phyloP scores from a whole-genome alignment of 2,888 invertebrate genomes.

The Prosapia bicincta region DNA sequence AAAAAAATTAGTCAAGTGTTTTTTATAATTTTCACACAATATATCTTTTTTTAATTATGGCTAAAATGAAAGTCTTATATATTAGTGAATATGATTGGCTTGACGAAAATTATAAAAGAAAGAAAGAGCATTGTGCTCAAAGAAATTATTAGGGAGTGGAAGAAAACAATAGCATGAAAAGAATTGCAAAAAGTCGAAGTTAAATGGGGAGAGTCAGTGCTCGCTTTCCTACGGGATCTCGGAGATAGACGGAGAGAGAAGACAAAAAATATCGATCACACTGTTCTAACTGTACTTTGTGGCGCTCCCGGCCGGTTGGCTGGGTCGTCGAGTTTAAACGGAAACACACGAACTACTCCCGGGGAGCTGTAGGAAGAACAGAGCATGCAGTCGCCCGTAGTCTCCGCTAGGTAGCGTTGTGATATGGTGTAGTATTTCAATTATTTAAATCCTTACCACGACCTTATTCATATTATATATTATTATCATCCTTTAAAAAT shows the following conservation, averaged over 20 bases:
- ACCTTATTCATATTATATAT: not conserved
- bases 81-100: not conserved
- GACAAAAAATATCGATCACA: not conserved
- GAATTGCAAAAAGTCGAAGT: not conserved
- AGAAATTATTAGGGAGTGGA: not conserved
- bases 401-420: not conserved
- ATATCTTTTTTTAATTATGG: too few relatives aligned
- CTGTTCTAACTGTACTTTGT: not conserved
- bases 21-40: too few relatives aligned
- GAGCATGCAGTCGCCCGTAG: not conserved
- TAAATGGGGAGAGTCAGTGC: not conserved
- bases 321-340: not conserved
- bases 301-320: constrained; percentile 2
- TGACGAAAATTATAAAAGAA: not conserved
- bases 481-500: not conserved
- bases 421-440: not conserved
- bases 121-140: not conserved
- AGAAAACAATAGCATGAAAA: not conserved
- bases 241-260: not conserved
- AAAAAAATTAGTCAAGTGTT: too few relatives aligned
- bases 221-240: not conserved
- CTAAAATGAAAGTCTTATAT: not conserved
- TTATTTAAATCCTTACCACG: not conserved
- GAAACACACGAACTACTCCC: not conserved
- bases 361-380: not conserved